Conservation (phyloP, 1,140 invertebrate genomes). For the Drosophila ficusphila region DNA sequence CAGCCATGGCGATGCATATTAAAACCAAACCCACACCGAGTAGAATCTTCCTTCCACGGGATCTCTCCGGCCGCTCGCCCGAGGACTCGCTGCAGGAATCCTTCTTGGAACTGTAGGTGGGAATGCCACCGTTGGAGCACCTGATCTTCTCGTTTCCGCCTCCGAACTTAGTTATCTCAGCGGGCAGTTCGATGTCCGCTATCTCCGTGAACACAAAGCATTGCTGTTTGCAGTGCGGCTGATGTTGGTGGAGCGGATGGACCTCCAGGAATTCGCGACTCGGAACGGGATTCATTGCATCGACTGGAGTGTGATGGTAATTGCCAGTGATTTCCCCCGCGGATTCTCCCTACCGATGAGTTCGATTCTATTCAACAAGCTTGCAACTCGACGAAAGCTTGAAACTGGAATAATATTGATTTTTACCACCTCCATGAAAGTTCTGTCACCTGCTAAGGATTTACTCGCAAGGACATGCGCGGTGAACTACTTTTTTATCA, state of each 20-base stretch:
- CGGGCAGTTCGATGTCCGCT: slow-evolving; percentile 80
- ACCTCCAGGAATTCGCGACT: slow-evolving; percentile 81
- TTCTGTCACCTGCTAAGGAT: slow-evolving; percentile 4
- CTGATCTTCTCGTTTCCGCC: slow-evolving; percentile 72
- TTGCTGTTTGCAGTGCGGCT: slow-evolving; percentile 83
- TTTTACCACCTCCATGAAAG: slow-evolving; percentile 9
- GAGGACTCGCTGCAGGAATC: slow-evolving; percentile 72
- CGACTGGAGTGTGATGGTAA: not conserved
- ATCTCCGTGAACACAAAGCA: slow-evolving; percentile 84
- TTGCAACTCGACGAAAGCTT: not conserved
- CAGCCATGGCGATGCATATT: slow-evolving; percentile 78
- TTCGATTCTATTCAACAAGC: slow-evolving; percentile 29
- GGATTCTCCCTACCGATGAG: no score
- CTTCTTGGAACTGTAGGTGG: slow-evolving; percentile 67
- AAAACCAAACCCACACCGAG: slow-evolving; percentile 67
- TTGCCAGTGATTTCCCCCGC: not conserved
- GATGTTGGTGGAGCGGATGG: slow-evolving; percentile 79
- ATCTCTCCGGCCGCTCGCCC: slow-evolving; percentile 53
- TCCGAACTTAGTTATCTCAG: slow-evolving; percentile 80
- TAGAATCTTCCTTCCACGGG: slow-evolving; percentile 68
- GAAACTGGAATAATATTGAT: slow-evolving; percentile 34
- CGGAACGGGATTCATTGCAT: slow-evolving; percentile 80
- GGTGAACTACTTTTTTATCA: not conserved
- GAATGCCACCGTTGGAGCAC: slow-evolving; percentile 72
- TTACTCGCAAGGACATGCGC: slow-evolving; percentile 34